Evolutionary conservation across 2,888 invertebrate species (phyloP).

Genomic region (Perdita meconis): DNA sequence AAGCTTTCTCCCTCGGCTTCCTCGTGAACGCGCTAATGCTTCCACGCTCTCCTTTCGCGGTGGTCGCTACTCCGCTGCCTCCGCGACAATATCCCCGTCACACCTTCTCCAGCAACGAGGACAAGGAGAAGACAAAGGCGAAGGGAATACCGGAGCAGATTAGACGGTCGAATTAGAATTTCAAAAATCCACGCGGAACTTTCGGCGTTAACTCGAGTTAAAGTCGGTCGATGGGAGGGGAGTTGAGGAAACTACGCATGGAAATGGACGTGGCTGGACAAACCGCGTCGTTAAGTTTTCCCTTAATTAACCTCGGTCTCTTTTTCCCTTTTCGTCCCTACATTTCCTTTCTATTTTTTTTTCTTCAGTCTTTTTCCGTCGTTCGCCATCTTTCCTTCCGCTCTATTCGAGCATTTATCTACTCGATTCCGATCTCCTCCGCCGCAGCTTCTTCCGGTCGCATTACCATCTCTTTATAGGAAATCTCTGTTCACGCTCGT

Average conservation of each 20-base stretch:
- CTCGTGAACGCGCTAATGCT: neutral
- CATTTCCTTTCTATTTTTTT: conserved; percentile 19
- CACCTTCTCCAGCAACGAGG: neutral
- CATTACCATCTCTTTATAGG: conserved; percentile 51
- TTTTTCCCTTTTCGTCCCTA: conserved; percentile 13
- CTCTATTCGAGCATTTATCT: conserved; percentile 5
- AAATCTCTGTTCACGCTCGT: conserved; percentile 48
- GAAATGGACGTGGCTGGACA: conserved; percentile 64
- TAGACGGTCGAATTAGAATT: conserved; percentile 74
- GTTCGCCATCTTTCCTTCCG: neutral
- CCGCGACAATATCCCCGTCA: conserved; percentile 18
- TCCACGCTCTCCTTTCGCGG: conserved; percentile 17
- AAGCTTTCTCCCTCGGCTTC: conserved; percentile 4
- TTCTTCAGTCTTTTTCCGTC: conserved; percentile 3
- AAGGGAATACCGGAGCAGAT: conserved; percentile 45
- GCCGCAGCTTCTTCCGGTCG: conserved; percentile 50
- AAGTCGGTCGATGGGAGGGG: conserved; percentile 52
- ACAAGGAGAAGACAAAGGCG: conserved; percentile 17
- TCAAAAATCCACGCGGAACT: conserved; percentile 72
- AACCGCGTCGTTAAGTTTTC: conserved; percentile 74
- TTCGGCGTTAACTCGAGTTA: conserved; percentile 67
- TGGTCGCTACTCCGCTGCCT: neutral
- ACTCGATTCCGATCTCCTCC: conserved; percentile 27
- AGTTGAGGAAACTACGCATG: conserved; percentile 31
- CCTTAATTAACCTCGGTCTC: conserved; percentile 65